Evolutionary conservation across 2,888 invertebrate species (phyloP).

Genomic region (Dryomyza anilis): DNA sequence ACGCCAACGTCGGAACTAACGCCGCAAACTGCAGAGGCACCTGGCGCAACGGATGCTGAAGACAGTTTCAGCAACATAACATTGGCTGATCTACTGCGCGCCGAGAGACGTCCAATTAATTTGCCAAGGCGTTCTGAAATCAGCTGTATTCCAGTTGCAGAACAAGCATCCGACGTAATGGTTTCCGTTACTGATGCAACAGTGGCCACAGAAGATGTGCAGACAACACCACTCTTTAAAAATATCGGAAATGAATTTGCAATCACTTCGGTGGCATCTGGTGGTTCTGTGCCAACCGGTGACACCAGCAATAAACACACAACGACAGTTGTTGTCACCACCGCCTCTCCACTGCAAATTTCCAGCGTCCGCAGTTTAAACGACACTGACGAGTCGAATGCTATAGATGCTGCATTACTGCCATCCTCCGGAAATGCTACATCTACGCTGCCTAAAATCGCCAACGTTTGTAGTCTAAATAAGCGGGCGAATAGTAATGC

Average conservation of each 20-base stretch:
- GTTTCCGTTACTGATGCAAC: neutral
- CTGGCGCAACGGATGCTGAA: too few relatives aligned
- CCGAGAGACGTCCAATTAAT: conserved; percentile 25
- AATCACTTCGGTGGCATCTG: conserved; percentile 39
- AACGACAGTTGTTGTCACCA: too few relatives aligned
- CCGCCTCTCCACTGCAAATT: conserved; percentile 38
- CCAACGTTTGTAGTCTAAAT: conserved; percentile 37
- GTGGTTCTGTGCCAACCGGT: too few relatives aligned
- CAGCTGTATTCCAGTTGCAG: neutral
- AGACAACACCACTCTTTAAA: conserved; percentile 31
- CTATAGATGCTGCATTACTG: neutral
- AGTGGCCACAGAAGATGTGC: neutral
- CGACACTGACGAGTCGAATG: neutral
- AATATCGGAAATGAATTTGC: conserved; percentile 37
- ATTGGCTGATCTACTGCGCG: conserved; percentile 28
- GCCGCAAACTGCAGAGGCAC: neutral
- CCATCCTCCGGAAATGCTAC: too few relatives aligned
- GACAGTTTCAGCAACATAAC: conserved; percentile 16
- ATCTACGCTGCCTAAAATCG: conserved; percentile 32
- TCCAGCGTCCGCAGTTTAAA: conserved; percentile 37
- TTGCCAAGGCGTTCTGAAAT: neutral
- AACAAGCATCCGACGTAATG: too few relatives aligned
- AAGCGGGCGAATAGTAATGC: neutral
- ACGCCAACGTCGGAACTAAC: conserved; percentile 1
- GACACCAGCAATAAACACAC: too few relatives aligned